These are phyloP conservation scores for Lynx canadensis DNA, from an alignment of 2,113 vertebrate species.

Conservation along the genomic window DNA sequence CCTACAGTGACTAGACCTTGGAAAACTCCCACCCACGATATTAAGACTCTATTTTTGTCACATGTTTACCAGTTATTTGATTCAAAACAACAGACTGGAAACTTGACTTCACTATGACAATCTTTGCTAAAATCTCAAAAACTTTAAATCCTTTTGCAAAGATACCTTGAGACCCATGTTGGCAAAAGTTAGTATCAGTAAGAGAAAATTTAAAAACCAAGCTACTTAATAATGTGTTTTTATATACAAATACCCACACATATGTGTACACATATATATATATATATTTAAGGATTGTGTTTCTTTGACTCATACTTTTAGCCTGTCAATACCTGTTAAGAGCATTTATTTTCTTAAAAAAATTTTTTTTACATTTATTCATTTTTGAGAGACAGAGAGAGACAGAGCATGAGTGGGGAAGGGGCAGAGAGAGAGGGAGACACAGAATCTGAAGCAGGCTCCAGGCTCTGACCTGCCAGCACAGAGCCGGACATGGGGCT, in stretches of 20 bases:
- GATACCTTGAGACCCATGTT: background rate
- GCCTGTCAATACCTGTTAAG: background rate
- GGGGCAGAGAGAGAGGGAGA: too few relatives aligned
- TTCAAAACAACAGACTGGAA: background rate
- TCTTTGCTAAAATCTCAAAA: constrained; percentile 10
- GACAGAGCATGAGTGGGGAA: too few relatives aligned
- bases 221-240: background rate
- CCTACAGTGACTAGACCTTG: background rate
- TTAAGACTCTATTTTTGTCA: background rate
- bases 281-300: background rate
- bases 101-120: background rate
- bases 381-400: too few relatives aligned
- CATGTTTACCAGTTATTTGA: background rate
- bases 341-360: background rate
- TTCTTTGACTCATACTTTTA: background rate
- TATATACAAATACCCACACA: background rate
- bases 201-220: constrained; percentile 11
- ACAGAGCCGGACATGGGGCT: too few relatives aligned
- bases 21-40: background rate
- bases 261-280: background rate
- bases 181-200: background rate
- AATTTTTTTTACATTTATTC: too few relatives aligned
- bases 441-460: too few relatives aligned
- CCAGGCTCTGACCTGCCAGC: too few relatives aligned
- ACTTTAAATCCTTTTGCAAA: constrained; percentile 13